Evolutionary conservation across 2,797 vertebrate species (phyloP).

Genomic region (Lagodon rhomboides): DNA sequence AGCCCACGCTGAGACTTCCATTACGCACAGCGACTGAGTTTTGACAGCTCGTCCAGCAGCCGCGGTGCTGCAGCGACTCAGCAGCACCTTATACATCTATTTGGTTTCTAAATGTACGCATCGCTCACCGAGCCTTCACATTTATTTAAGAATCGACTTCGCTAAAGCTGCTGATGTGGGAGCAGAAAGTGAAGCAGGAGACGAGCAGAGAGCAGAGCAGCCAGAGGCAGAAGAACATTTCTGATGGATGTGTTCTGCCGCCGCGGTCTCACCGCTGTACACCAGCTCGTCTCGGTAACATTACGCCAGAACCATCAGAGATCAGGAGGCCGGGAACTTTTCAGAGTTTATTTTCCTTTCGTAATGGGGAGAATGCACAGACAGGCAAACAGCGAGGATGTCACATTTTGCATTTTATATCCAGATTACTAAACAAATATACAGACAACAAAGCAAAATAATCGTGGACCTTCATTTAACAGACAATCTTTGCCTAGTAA

Average conservation of each 20-base stretch:
- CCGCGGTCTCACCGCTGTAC: not conserved
- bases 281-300: conserved; percentile 1
- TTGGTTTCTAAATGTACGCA: conserved; percentile 5
- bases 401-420: conserved; percentile 75
- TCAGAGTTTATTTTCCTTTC: conserved; percentile 75
- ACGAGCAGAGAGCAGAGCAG: not conserved
- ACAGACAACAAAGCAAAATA: conserved; percentile 61
- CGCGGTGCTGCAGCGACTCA: not conserved
- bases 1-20: not conserved
- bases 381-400: conserved; percentile 80
- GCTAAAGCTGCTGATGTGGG: conserved; percentile 17
- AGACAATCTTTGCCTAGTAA: conserved; percentile 18
- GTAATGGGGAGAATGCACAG: conserved; percentile 70
- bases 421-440: conserved; percentile 67
- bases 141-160: conserved; percentile 5
- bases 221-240: not conserved
- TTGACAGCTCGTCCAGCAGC: conserved; percentile 7
- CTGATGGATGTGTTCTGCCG: not conserved
- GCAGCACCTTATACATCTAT: not conserved
- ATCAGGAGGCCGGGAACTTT: conserved; percentile 38
- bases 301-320: conserved; percentile 3
- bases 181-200: not conserved
- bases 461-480: conserved; percentile 50
- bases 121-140: not conserved
- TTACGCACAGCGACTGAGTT: not conserved